Evolutionary conservation across 2,888 invertebrate species (phyloP), one percentile per base, ranked within the genome.

Genomic region (Zele albiditarsus): DNA sequence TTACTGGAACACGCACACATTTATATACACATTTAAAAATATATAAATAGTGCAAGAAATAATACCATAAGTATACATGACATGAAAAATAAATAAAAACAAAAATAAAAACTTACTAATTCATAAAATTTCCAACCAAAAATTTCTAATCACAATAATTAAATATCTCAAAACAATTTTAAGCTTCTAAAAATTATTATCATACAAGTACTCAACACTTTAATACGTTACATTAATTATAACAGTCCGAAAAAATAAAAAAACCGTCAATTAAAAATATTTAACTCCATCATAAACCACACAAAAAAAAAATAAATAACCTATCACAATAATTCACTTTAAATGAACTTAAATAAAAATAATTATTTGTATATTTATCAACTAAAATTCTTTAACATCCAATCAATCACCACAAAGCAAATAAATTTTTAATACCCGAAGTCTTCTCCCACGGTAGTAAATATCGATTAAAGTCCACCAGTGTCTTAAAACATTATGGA

Each of bases 401-500:
- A 23, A 23, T 60, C 28, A 60, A 60, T 60, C 25, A 27, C 60
- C 38, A 38, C 60, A 60, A 14, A 23, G 25, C 14, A 60, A 60
- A 60, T 60, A 25, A 27, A 25, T 25, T 60, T 60, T 38, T 8
- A 12, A 14, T 58, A n/a, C n/a, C n/a, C n/a, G n/a, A 23, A 23
- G 68, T 53, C 73, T 62, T 76, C 66, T 79, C 75, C 65, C 78
- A 74, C 78, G 77, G 82, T 72, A 82, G 82, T 85, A 85, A 85
- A 85, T 85, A 84, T 85, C 83, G 83, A 85, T 85, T 83, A 85
- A 85, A 82, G 82, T 79, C 81, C 63, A 73, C 65, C 63, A 71
- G 33, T 33, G 49, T 62, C 58, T 67, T 65, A 53, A 53, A 62
- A 76, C 76, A 60, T 63, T 42, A 78, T 71, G 72, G 73, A 75